Evolutionary conservation across 1,140 invertebrate species (phyloP).

Genomic region (Pogonognathellus flavescens): DNA sequence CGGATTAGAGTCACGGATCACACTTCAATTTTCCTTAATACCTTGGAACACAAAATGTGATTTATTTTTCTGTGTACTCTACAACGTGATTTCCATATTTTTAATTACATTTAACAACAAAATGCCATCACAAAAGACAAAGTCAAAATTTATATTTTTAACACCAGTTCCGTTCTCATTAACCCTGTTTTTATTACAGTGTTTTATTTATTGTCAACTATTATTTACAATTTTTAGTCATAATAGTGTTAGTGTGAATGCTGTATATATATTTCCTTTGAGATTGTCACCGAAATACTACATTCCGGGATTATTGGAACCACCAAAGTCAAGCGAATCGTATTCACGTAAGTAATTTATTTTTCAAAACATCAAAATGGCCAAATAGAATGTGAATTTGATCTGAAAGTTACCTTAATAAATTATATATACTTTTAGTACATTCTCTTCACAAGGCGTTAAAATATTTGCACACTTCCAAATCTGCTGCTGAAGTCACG

Average conservation of each 20-base stretch:
- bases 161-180: not conserved
- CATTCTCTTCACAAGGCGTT: not conserved
- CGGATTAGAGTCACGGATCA: too few species aligned
- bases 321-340: not conserved
- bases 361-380: not conserved
- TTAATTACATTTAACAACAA: not conserved
- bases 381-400: not conserved
- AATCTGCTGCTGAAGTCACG: slow-evolving; percentile 1
- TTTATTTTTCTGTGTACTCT: not conserved
- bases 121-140: not conserved
- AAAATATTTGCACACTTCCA: slow-evolving; percentile 17
- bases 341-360: not conserved
- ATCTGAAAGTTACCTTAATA: not conserved
- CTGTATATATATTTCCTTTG: slow-evolving; percentile 16
- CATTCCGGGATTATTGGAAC: slow-evolving; percentile 10
- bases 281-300: slow-evolving; percentile 19
- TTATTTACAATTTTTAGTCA: not conserved
- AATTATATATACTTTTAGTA: not conserved
- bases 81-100: not conserved
- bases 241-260: not conserved
- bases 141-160: not conserved
- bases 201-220: not conserved
- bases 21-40: not conserved
- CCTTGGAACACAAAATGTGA: not conserved
- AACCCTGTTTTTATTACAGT: not conserved